These are phyloP conservation scores for Andrena praecox DNA, from an alignment of 2,888 invertebrate genomes.

Conservation along the genomic window DNA sequence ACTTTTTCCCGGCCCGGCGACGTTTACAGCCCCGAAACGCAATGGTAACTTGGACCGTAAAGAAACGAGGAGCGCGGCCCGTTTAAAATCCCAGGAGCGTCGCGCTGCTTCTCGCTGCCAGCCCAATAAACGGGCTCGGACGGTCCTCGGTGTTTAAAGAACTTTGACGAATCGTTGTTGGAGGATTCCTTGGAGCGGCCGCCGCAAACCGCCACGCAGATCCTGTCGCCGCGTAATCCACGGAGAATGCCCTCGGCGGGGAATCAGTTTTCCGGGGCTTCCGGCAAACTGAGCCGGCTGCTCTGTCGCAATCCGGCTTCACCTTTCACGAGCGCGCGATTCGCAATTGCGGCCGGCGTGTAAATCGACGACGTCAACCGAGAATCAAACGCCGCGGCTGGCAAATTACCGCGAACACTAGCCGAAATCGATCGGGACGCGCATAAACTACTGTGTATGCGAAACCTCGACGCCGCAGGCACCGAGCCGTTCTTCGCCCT, in stretches of 20 bases:
- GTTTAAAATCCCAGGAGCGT: slow-evolving; percentile 33
- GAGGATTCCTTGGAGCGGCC: no score
- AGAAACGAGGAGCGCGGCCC: slow-evolving; percentile 30
- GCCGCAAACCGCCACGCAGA: no score
- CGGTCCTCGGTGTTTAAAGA: neutral
- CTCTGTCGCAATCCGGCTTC: neutral
- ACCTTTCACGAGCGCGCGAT: slow-evolving; percentile 3
- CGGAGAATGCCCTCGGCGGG: neutral
- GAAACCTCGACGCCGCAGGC: slow-evolving; percentile 60
- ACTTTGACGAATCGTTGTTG: neutral
- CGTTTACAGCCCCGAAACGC: slow-evolving; percentile 52
- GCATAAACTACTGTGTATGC: slow-evolving; percentile 63
- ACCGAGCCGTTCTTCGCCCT: slow-evolving; percentile 42
- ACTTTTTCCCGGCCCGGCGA: slow-evolving; percentile 42
- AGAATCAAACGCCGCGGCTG: slow-evolving; percentile 51
- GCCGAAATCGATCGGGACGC: slow-evolving; percentile 51
- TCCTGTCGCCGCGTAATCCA: neutral
- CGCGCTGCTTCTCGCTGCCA: neutral
- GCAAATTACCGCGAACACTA: slow-evolving; percentile 59
- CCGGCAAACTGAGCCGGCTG: neutral
- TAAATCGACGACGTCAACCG: slow-evolving; percentile 52
- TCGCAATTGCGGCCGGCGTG: slow-evolving; percentile 36
- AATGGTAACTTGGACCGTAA: slow-evolving; percentile 52
- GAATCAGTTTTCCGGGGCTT: neutral
- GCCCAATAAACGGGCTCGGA: neutral